Evolutionary conservation across 92 coral and sea anemone species (phyloP).

Genomic region (Paramuricea clavata): DNA sequence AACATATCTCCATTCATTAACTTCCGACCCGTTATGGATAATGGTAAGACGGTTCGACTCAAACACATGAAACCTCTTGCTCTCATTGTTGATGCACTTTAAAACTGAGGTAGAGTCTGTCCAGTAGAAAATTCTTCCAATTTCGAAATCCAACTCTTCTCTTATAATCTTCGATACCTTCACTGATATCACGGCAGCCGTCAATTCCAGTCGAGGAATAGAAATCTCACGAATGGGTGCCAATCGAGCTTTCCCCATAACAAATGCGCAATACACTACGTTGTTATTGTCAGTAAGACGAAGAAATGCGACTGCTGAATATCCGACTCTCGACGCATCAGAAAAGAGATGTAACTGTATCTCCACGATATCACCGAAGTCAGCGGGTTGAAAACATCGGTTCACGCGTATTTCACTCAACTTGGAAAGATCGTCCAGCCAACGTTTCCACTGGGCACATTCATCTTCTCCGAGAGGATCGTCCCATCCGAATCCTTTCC

Average conservation of each 20-base stretch:
- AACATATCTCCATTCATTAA: conserved; percentile 33
- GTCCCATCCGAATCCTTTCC: conserved; percentile 58
- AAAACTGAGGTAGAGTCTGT: too few relatives aligned
- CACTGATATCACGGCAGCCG: conserved; percentile 29
- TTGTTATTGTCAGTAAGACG: background rate
- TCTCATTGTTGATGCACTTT: too few relatives aligned
- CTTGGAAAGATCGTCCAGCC: conserved; percentile 56
- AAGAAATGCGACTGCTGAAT: conserved; percentile 33
- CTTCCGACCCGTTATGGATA: too few relatives aligned
- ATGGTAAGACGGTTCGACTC: conserved; percentile 37
- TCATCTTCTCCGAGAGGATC: conserved; percentile 41
- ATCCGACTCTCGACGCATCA: conserved; percentile 7
- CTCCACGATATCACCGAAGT: conserved; percentile 15
- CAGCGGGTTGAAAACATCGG: conserved; percentile 56
- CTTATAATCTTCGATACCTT: conserved; percentile 29
- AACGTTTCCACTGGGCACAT: conserved; percentile 45
- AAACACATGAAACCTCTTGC: conserved; percentile 48
- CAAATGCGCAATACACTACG: conserved; percentile 16
- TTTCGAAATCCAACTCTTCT: conserved; percentile 42
- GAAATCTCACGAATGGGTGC: too few relatives aligned
- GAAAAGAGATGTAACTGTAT: too few relatives aligned
- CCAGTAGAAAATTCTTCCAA: conserved; percentile 49
- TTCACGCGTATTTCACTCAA: conserved; percentile 40
- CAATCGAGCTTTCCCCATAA: conserved; percentile 50
- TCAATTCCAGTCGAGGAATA: conserved; percentile 27